A percentile compares a stretch with the other conserved stretches of the same genome.
Evolutionary conservation across 2,797 vertebrate species (phyloP).

Genomic region (Dallia pectoralis): DNA sequence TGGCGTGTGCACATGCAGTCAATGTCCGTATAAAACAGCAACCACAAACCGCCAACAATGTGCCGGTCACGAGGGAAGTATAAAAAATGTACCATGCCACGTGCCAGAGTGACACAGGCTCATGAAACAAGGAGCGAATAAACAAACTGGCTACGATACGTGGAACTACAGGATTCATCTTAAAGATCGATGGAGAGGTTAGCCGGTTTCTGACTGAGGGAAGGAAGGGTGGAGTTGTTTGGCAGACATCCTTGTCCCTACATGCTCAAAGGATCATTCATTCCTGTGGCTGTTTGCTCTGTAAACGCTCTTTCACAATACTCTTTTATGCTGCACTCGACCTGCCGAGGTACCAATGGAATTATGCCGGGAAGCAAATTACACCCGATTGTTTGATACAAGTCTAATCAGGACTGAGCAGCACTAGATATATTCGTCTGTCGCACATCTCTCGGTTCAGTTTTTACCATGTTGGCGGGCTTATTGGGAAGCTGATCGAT

Average conservation of each 20-base stretch:
- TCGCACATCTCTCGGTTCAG: background rate
- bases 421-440: conserved; percentile 12
- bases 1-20: background rate
- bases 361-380: conserved; percentile 37
- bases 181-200: background rate
- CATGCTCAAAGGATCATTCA: conserved; percentile 32
- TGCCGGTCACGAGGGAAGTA: background rate
- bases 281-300: conserved; percentile 35
- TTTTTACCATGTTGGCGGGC: background rate
- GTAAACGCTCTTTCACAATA: conserved; percentile 38
- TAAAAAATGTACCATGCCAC: background rate
- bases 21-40: background rate
- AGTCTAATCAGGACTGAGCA: conserved; percentile 17
- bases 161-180: background rate
- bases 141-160: background rate
- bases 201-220: conserved; percentile 6
- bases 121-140: background rate
- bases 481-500: background rate
- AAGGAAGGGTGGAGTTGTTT: conserved; percentile 46
- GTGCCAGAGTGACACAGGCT: background rate
- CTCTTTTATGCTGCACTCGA: background rate
- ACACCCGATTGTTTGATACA: conserved; percentile 24
- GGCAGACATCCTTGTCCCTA: conserved; percentile 46
- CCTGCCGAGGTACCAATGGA: conserved; percentile 45
- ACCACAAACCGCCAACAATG: no score